These are phyloP conservation scores for Oplegnathus fasciatus DNA, from an alignment of 2,113 vertebrate genomes.

Conservation along the genomic window DNA sequence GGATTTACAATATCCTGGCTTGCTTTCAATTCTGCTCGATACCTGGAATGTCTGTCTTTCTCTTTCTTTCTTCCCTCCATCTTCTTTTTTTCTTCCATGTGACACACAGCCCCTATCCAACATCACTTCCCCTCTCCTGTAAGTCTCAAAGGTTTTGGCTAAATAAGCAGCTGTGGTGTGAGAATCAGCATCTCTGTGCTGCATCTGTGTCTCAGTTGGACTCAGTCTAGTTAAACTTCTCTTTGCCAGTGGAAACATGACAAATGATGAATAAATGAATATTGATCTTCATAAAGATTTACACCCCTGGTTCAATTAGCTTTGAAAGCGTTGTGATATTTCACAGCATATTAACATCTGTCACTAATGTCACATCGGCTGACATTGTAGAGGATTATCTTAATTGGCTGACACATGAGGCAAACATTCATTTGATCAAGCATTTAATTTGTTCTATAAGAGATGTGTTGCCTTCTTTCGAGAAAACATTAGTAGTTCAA, in stretches of 20 bases:
- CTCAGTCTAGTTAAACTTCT: slow-evolving; percentile 22
- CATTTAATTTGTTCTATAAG: slow-evolving; percentile 11
- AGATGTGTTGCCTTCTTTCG: slow-evolving; percentile 18
- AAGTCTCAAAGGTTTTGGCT: slow-evolving; percentile 30
- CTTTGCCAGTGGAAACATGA: slow-evolving; percentile 39
- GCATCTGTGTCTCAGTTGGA: slow-evolving; percentile 1
- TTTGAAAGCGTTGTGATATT: slow-evolving; percentile 58
- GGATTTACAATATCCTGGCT: slow-evolving; percentile 43
- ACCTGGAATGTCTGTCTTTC: slow-evolving; percentile 7
- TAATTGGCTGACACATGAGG: slow-evolving; percentile 36
- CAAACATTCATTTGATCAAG: slow-evolving; percentile 55
- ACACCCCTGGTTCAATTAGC: slow-evolving; percentile 56
- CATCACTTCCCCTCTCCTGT: not conserved
- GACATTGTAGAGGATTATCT: slow-evolving; percentile 38
- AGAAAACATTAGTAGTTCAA: slow-evolving; percentile 5
- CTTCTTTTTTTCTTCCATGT: not conserved
- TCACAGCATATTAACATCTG: slow-evolving; percentile 50
- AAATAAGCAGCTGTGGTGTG: slow-evolving; percentile 31
- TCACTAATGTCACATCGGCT: slow-evolving; percentile 40
- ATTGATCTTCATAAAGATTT: slow-evolving; percentile 58
- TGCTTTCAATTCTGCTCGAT: slow-evolving; percentile 29
- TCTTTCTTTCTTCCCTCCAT: not conserved
- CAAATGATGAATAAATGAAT: slow-evolving; percentile 58
- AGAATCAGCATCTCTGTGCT: slow-evolving; percentile 28
- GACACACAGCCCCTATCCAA: not conserved